Base-by-base conservation (phyloP, 2,888 invertebrate genomes). In the Drosophila macrospina region DNA sequence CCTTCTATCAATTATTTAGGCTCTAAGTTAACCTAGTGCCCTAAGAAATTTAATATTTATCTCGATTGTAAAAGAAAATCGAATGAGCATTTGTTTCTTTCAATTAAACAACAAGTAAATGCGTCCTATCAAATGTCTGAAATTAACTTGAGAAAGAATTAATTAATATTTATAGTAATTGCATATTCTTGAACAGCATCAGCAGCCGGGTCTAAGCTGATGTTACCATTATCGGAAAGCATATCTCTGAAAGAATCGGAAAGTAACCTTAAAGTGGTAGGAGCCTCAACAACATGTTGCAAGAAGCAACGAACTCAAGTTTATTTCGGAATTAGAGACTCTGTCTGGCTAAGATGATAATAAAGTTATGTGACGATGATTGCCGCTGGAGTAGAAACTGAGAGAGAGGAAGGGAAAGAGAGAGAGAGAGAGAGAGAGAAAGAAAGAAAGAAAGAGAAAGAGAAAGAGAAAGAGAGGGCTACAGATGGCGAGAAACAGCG, bases 341-440 rank as follows among this genome's bases (percentile, higher is more conserved):
- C 71, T 56, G 80, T 66, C 66, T 75, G 75, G 74, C 74, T 85
- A 69, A 78, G 71, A 77, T 80, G 74, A 83, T 85, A 88, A 85
- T 85, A 87, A 87, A 88, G 88, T 85, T 87, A 85, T 86, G 88
- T 86, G 88, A 83, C 86, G 83, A 86, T 88, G 83, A 86, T 83
- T 82, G 83, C 78, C 15, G 62, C 44, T 37, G 47, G 66, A 73
- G 80, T 45, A 48, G 48, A 50, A 34, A 26, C 36, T 1, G 10
- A 51, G n/a, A 26, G 48, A 10, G 16, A 26, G 36, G 30, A 15
- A 1, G 37, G 36, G 36, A 20, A 37, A n/a, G 42, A 48, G n/a
- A 7, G 26, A 2, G 36, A 42, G 20, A 36, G 32, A 15, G 13
- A 26, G n/a, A 26, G 26, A 6, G 16, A 34, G 28, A 16, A 13